Percentiles rank a stretch among this genome's conserved stretches.
Evolutionary conservation across 2,113 vertebrate genomes (phyloP).

Genomic region (Amphiprion ocellaris): DNA sequence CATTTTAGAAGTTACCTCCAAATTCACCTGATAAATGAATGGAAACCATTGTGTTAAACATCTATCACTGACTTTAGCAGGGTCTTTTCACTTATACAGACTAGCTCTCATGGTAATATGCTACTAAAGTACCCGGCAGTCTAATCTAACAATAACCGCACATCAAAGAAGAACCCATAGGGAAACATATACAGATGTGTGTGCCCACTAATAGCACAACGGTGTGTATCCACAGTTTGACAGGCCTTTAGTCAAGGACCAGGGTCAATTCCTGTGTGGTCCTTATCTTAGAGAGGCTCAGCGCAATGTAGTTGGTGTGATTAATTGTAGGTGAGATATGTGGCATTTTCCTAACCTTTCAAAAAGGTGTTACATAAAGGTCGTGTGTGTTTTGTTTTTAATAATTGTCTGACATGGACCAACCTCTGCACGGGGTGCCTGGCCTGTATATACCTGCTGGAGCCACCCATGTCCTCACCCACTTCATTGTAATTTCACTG

Average conservation of each 20-base stretch:
- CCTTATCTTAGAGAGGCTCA: constrained; percentile 23
- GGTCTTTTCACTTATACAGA: background rate
- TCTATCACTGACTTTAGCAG: background rate
- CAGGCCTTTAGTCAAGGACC: background rate
- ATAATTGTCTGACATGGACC: constrained; percentile 11
- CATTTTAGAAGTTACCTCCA: no score
- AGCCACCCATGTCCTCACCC: background rate
- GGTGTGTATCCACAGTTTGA: background rate
- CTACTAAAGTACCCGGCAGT: background rate
- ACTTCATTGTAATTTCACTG: background rate
- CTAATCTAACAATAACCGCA: background rate
- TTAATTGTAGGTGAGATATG: constrained; percentile 37
- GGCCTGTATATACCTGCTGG: background rate
- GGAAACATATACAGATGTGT: background rate
- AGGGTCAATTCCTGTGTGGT: constrained; percentile 7
- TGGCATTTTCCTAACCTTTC: constrained; percentile 64
- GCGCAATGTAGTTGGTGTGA: constrained; percentile 13
- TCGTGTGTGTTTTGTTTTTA: constrained; percentile 30
- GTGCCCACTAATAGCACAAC: no score
- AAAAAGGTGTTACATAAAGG: constrained; percentile 17
- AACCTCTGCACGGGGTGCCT: background rate
- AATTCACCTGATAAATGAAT: no score
- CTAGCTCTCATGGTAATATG: background rate
- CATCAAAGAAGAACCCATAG: background rate
- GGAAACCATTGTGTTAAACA: no score